Evolutionary conservation across 2,888 invertebrate species (phyloP), one percentile per base, ranked within the genome.

Genomic region (Nomada hirtipes): DNA sequence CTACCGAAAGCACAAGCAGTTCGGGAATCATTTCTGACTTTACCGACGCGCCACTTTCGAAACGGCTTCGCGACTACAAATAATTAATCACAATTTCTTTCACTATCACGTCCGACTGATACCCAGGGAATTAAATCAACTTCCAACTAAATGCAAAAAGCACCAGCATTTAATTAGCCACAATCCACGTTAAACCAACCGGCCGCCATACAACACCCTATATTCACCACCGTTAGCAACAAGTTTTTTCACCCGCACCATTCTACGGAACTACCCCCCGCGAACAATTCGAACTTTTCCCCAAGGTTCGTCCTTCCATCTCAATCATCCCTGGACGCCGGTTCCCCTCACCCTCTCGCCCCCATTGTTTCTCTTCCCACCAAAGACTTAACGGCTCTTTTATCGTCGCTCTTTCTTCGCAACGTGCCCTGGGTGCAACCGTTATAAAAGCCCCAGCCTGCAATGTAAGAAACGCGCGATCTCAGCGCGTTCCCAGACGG

Each of bases 371-470:
- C 82, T 79, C 77, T 61, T 57, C 69, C 73, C 60, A 79, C 63
- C 78, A 79, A 84, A 78, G 84, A 79, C 85, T 82, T 88, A 90
- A 88, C 90, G 86, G 83, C 82, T 85, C 82, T 88, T 90, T 90
- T 90, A 90, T 89, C 82, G 83, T 59, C 77, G 76, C 65, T 74
- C 88, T 88, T 90, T 89, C 86, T 78, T 84, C 76, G 53, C 52
- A 57, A 20, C 26, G 57, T 23, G 26, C 57, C 4, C 10, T 26
- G 57, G 23, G 77, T 80, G 85, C 79, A 87, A 87, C 83, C 85
- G 86, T 88, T 89, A 89, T 89, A 88, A 89, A 88, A 85, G 86
- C 88, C 36, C 67, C 15, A 68, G 69, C 61, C 26, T 26, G 68
- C 79, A 64, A 83, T 82, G 81, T 84, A 82, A 80, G 79, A 79